A percentile compares a stretch with the other conserved stretches of the same genome.
Evolutionary conservation across 2,797 vertebrate genomes (phyloP).

Genomic region (Mormyrus proboscirostris): DNA sequence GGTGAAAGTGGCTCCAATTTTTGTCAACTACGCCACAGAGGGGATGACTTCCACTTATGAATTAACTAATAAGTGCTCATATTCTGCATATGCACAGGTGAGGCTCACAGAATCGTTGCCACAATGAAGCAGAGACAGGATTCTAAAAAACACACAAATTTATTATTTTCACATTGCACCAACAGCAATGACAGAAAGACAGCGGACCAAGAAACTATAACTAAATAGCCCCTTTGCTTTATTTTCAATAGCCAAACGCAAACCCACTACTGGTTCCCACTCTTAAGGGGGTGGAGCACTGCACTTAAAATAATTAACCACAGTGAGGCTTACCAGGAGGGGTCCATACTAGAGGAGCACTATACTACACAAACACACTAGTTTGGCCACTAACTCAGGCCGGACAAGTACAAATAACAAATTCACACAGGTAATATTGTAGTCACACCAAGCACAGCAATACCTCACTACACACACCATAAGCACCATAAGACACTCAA

Average conservation of each 20-base stretch:
- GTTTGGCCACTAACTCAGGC: background rate
- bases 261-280: background rate
- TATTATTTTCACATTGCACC: too few relatives aligned
- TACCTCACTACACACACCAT: background rate
- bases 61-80: too few relatives aligned
- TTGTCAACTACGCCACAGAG: too few relatives aligned
- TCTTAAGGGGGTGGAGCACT: background rate
- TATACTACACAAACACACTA: background rate
- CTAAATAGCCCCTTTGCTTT: background rate
- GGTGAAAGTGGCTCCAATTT: too few relatives aligned
- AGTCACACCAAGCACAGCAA: background rate
- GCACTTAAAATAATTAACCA: background rate
- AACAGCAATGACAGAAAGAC: too few relatives aligned
- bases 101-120: too few relatives aligned
- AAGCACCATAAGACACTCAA: background rate
- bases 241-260: background rate
- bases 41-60: too few relatives aligned
- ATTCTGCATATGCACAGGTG: too few relatives aligned
- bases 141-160: too few relatives aligned
- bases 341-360: background rate
- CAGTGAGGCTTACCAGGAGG: background rate
- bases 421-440: background rate
- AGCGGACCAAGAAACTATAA: too few relatives aligned
- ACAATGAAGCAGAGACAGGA: too few relatives aligned
- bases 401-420: background rate